Evolutionary conservation across 2,797 vertebrate species (phyloP).

Genomic region (Orestias chungarensis): DNA sequence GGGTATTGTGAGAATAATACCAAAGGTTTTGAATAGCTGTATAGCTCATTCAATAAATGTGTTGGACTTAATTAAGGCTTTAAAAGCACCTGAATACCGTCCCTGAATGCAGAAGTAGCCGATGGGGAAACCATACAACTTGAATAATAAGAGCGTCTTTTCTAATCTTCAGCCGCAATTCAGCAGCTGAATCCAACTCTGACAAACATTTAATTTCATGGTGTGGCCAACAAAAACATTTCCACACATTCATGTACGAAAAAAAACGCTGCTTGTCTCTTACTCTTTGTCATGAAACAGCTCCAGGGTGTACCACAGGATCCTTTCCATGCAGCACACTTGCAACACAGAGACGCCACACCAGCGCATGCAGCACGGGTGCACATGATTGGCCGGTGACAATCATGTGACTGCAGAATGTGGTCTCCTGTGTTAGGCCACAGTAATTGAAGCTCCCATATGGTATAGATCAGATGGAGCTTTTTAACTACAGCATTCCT

Average conservation of each 20-base stretch:
- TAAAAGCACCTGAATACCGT: neutral
- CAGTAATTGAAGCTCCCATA: conserved; percentile 83
- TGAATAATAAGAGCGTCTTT: neutral
- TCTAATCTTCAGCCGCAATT: neutral
- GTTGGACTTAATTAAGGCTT: neutral
- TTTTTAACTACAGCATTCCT: conserved; percentile 79
- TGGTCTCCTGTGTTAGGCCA: conserved; percentile 75
- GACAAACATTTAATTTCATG: neutral
- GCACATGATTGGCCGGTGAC: conserved; percentile 70
- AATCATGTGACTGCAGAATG: conserved; percentile 79
- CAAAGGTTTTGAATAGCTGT: neutral
- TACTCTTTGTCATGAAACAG: conserved; percentile 20
- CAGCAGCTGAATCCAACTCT: neutral
- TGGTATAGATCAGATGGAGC: conserved; percentile 84
- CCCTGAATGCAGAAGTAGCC: neutral
- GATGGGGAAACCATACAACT: neutral
- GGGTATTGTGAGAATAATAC: neutral
- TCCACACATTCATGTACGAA: conserved; percentile 4
- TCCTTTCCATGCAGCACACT: conserved; percentile 64
- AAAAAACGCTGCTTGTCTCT: conserved; percentile 9
- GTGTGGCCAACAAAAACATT: conserved; percentile 13
- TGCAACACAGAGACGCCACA: conserved; percentile 69
- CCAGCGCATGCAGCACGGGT: conserved; percentile 58
- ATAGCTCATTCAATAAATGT: neutral
- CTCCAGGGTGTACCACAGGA: conserved; percentile 48